Evolutionary conservation across 2,113 vertebrate genomes (phyloP), one percentile per base, ranked within the genome.

Genomic region (Nyctereutes procyonoides): DNA sequence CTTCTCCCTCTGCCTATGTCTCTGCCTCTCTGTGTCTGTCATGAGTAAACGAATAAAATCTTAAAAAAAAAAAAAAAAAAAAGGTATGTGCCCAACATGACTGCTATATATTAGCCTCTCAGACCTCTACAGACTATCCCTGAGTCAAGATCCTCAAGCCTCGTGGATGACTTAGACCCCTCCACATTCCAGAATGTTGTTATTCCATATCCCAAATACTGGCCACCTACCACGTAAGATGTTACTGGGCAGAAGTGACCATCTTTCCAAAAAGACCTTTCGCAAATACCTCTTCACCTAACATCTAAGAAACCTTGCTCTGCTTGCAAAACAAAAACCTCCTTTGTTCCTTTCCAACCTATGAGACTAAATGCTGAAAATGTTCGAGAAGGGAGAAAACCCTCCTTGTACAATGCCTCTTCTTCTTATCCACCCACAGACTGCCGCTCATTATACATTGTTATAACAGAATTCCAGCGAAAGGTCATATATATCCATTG

Each of bases 391-490:
- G 43, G 48, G 7, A 12, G 1, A 38, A 4, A 3, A 60, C 7
- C 7, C 16, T n/a, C 79, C 9, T 65, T 67, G 10, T 6, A 60
- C 30, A 53, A 60, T 16, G 85, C 26, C 43, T 32, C 13, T n/a
- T 28, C 24, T 15, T 62, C 32, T 17, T 12, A 3, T 12, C 53
- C 77, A 28, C 60, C 60, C 32, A 5, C 0, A 26, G 58, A 51
- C 0, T 4, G 19, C 24, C 30, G 3, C 30, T 19, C 26, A 5
- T 3, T 5, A 19, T 1, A 58, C 4, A 0, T 4, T 5, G 14
- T 22, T 26, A 26, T 6, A 32, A 76, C 11, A 10, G 2, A 11
- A 90, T 30, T 76, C 14, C 5, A 76, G 16, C 3, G 5, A 51
- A 55, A 88, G 26, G 16, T 5, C 51, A 0, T 12, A 4, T 19